phyloP scores from a whole-genome alignment of 2,888 invertebrate genomes.

The Merodon equestris region DNA sequence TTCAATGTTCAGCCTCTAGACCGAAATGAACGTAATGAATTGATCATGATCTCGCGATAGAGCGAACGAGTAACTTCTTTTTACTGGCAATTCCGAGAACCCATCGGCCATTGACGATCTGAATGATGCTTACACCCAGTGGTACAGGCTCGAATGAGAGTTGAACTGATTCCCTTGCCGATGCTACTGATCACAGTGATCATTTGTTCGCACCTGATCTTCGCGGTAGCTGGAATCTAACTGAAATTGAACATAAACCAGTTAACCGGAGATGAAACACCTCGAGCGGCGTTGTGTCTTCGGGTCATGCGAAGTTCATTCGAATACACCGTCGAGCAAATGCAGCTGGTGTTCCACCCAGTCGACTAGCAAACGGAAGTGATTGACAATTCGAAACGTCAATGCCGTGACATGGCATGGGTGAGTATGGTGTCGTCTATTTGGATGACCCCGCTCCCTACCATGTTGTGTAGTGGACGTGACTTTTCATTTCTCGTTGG shows the following conservation, averaged over 20 bases:
- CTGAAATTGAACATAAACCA: too few relatives aligned
- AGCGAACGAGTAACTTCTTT: slow-evolving; percentile 40
- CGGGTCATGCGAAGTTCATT: too few relatives aligned
- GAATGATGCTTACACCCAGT: not conserved
- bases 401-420: slow-evolving; percentile 35
- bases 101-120: slow-evolving; percentile 24
- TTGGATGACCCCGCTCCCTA: slow-evolving; percentile 15
- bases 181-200: slow-evolving; percentile 45
- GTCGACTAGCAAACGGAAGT: slow-evolving; percentile 44
- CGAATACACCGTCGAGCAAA: too few relatives aligned
- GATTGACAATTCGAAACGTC: slow-evolving; percentile 67
- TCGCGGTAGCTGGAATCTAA: slow-evolving; percentile 34
- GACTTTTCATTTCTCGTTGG: slow-evolving; percentile 59
- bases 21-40: slow-evolving; percentile 37
- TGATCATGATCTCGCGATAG: slow-evolving; percentile 65
- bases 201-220: slow-evolving; percentile 67
- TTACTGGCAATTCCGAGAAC: slow-evolving; percentile 61
- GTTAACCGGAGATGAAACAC: too few relatives aligned
- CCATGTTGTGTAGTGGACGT: slow-evolving; percentile 35
- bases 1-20: too few relatives aligned
- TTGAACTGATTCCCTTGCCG: slow-evolving; percentile 26
- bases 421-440: not conserved
- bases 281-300: too few relatives aligned
- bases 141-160: too few relatives aligned
- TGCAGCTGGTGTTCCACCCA: not conserved